Evolutionary conservation across 2,797 vertebrate genomes (phyloP).

Genomic region (Onychomys torridus): DNA sequence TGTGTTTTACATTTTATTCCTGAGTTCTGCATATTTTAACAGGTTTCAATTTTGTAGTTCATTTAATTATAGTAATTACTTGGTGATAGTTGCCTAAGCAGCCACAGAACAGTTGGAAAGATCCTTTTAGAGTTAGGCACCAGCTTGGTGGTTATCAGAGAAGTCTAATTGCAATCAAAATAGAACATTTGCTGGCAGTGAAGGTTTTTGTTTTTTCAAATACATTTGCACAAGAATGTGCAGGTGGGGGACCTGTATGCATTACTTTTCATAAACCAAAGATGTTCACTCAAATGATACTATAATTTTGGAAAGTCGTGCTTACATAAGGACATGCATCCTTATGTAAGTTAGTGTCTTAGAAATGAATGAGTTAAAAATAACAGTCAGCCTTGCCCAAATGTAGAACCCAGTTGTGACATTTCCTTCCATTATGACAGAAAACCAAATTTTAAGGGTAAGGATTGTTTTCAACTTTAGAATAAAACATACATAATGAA

Average conservation of each 20-base stretch:
- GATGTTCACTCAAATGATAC: background rate
- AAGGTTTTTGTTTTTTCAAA: constrained; percentile 61
- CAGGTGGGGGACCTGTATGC: constrained; percentile 29
- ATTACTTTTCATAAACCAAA: constrained; percentile 50
- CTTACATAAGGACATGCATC: constrained; percentile 17
- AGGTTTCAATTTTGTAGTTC: constrained; percentile 79
- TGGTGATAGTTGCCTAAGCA: constrained; percentile 81
- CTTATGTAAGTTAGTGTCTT: constrained; percentile 33
- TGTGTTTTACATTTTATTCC: constrained; percentile 65
- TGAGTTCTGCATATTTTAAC: constrained; percentile 75
- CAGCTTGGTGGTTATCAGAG: constrained; percentile 67
- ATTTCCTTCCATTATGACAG: constrained; percentile 67
- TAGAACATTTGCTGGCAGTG: constrained; percentile 52
- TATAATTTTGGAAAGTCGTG: constrained; percentile 57
- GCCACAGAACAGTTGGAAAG: constrained; percentile 80
- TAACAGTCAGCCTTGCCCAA: constrained; percentile 73
- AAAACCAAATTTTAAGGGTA: constrained; percentile 3
- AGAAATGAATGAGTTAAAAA: constrained; percentile 78
- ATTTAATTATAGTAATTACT: constrained; percentile 76
- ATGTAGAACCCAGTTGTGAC: constrained; percentile 76
- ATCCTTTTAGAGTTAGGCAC: constrained; percentile 80
- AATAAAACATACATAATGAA: constrained; percentile 24
- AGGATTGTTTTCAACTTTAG: constrained; percentile 26
- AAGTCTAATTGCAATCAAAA: constrained; percentile 76
- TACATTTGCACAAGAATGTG: constrained; percentile 42